Evolutionary conservation across 2,113 vertebrate species (phyloP).

Genomic region (Protobothrops mucrosquamatus): DNA sequence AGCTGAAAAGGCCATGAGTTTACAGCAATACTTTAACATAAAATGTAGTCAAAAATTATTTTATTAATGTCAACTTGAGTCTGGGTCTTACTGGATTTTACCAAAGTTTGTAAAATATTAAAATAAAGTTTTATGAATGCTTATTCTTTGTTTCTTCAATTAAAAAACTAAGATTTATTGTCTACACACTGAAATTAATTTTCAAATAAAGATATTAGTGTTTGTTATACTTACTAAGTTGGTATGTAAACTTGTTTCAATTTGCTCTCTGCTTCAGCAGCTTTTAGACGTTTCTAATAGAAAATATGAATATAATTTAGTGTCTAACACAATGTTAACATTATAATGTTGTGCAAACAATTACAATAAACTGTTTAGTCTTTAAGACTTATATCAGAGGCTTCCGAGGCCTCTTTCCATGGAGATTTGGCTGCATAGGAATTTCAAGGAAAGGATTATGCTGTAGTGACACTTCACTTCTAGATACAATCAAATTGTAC

Average conservation of each 20-base stretch:
- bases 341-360: not conserved
- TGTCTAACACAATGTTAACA: not conserved
- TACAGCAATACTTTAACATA: conserved; percentile 9
- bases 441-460: not conserved
- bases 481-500: not conserved
- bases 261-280: conserved; percentile 96
- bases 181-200: not conserved
- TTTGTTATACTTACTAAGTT: conserved; percentile 90
- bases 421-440: not conserved
- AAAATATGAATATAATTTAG: conserved; percentile 44
- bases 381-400: not conserved
- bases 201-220: conserved; percentile 13
- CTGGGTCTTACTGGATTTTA: not conserved
- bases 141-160: not conserved
- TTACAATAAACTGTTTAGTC: not conserved
- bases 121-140: not conserved
- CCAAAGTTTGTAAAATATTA: accelerated
- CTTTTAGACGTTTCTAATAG: conserved; percentile 93
- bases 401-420: not conserved
- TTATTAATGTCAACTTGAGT: not conserved
- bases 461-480: not conserved
- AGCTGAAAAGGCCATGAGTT: not conserved
- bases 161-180: conserved; percentile 10
- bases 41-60: not conserved
- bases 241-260: conserved; percentile 99